Evolutionary conservation across 2,797 vertebrate genomes (phyloP).

Genomic region (Mallotus villosus): DNA sequence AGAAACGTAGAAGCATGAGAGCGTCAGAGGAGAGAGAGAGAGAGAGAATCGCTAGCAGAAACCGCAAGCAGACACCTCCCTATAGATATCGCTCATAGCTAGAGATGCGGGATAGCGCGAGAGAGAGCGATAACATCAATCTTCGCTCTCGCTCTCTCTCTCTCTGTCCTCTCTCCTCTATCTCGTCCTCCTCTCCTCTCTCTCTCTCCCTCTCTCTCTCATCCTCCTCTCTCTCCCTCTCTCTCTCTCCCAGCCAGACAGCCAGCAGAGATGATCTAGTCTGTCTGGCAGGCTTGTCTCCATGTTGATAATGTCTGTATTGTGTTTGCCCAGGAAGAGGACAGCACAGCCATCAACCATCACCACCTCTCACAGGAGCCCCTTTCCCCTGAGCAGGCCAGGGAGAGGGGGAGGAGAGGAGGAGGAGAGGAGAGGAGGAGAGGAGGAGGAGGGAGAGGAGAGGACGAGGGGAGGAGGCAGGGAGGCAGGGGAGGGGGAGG

Average conservation of each 20-base stretch:
- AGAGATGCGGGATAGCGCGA: no score
- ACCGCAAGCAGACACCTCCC: no score
- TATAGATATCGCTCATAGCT: no score
- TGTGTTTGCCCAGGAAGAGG: conserved; percentile 18
- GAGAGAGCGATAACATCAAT: no score
- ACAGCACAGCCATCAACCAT: background rate
- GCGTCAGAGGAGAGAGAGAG: no score
- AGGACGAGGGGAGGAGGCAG: background rate
- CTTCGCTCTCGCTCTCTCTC: no score
- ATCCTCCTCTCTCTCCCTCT: background rate
- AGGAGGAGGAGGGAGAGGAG: background rate
- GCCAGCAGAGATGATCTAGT: background rate
- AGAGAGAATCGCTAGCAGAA: no score
- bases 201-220: background rate
- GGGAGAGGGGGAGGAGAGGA: background rate
- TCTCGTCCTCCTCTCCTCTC: background rate
- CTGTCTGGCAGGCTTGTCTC: background rate
- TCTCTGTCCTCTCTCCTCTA: no score
- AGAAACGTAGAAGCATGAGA: no score
- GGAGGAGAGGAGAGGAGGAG: background rate
- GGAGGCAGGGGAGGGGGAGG: background rate
- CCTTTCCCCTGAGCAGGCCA: background rate
- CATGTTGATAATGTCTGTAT: conserved; percentile 13
- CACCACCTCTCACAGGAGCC: conserved; percentile 7
- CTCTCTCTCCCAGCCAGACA: background rate